Percentiles rank a stretch among this genome's conserved stretches.
phyloP scores from a whole-genome alignment of 2,888 invertebrate species.

The Sipha maydis region DNA sequence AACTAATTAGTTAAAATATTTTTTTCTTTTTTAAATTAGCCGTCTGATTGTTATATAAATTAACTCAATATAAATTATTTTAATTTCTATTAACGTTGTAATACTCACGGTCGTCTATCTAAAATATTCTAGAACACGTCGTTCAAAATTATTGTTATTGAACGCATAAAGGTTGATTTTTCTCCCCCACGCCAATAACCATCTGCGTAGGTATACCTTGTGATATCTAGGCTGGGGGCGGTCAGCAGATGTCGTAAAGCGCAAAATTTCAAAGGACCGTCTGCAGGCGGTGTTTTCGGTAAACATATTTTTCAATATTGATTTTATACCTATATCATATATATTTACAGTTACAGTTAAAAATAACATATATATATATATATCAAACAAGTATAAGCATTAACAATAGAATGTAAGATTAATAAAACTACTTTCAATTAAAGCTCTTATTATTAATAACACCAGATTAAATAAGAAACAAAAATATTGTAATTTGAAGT shows the following conservation, averaged over 20 bases:
- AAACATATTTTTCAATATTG: conserved; percentile 51
- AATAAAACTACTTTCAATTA: not conserved
- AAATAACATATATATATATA: not conserved
- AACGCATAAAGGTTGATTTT: conserved; percentile 50
- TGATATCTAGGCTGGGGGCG: conserved; percentile 52
- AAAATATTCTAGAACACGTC: conserved; percentile 42
- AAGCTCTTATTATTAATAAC: too few relatives aligned
- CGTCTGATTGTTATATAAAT: too few relatives aligned
- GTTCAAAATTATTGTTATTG: conserved; percentile 41
- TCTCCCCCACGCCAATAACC: conserved; percentile 51
- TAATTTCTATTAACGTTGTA: not conserved
- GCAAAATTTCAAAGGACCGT: conserved; percentile 42
- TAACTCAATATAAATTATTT: too few relatives aligned
- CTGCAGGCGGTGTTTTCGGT: conserved; percentile 38
- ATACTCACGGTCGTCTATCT: not conserved
- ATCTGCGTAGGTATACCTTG: conserved; percentile 25
- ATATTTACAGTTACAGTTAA: not conserved
- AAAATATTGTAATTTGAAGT: too few relatives aligned
- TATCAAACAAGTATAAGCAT: not conserved
- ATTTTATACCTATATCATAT: conserved; percentile 33
- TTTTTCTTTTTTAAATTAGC: too few relatives aligned
- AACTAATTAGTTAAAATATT: too few relatives aligned
- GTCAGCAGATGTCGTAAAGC: conserved; percentile 60
- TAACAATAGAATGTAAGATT: not conserved
- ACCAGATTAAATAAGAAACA: too few relatives aligned